Percentiles rank a stretch among this genome's conserved stretches.
phyloP scores from a whole-genome alignment of 2,797 vertebrate species.

The Chloroceryle amazona region DNA sequence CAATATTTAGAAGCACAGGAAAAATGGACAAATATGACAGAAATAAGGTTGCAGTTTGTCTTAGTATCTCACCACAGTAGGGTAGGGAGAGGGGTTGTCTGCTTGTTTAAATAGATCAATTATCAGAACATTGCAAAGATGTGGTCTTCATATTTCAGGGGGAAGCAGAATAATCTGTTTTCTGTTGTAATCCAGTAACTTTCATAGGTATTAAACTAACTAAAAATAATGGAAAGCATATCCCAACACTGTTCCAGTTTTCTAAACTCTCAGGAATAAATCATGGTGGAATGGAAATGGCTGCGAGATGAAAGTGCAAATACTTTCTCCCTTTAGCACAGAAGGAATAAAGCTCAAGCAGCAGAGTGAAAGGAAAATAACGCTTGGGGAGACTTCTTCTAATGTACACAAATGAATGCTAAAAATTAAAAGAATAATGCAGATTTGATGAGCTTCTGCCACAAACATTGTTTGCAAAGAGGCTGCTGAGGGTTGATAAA shows the following conservation, averaged over 20 bases:
- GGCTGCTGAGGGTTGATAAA: conserved; percentile 56
- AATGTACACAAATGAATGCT: conserved; percentile 8
- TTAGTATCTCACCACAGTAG: neutral
- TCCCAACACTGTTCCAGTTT: neutral
- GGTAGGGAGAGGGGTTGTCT: neutral
- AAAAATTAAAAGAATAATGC: conserved; percentile 49
- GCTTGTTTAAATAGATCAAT: neutral
- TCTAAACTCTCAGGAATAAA: neutral
- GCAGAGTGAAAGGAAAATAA: neutral
- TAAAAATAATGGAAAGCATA: neutral
- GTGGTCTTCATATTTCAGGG: neutral
- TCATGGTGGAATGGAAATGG: neutral
- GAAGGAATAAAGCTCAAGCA: neutral
- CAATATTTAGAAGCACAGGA: neutral
- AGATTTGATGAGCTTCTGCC: conserved; percentile 36
- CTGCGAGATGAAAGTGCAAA: neutral
- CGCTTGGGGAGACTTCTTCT: neutral
- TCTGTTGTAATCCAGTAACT: neutral
- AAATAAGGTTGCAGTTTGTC: neutral
- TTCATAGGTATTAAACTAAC: neutral
- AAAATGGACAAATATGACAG: neutral
- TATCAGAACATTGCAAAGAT: neutral
- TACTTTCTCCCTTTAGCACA: neutral
- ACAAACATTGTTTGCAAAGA: conserved; percentile 20
- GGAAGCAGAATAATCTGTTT: neutral